A percentile compares a stretch with the other conserved stretches of the same genome.
phyloP scores from a whole-genome alignment of 2,888 invertebrate species.

The Neria commutata region DNA sequence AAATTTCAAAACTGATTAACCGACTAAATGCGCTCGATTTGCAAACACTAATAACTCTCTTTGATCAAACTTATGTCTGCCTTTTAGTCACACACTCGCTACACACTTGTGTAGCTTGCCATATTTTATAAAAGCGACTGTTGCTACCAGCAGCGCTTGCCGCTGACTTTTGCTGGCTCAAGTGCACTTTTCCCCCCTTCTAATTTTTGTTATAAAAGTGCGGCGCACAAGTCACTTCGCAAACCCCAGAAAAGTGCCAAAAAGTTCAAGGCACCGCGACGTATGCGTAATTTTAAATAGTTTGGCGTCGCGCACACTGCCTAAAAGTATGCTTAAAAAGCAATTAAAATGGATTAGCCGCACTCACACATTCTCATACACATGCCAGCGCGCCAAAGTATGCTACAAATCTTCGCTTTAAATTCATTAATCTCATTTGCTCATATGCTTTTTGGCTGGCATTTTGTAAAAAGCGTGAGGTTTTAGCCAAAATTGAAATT shows the following conservation, averaged over 20 bases:
- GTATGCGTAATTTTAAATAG: conserved; percentile 47
- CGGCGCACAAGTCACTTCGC: too few relatives aligned
- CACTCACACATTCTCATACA: conserved; percentile 35
- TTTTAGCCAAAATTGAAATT: background rate
- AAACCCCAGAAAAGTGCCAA: background rate
- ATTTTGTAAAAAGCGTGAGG: conserved; percentile 19
- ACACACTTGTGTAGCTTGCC: too few relatives aligned
- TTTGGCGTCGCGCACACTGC: conserved; percentile 26
- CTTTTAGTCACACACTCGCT: too few relatives aligned
- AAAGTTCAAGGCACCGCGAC: conserved; percentile 11
- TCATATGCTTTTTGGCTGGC: conserved; percentile 37
- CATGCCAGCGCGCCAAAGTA: conserved; percentile 1
- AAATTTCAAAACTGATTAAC: too few relatives aligned
- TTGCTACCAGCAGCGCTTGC: too few relatives aligned
- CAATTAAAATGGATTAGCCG: conserved; percentile 57
- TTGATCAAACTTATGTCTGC: too few relatives aligned
- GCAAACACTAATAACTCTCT: too few relatives aligned
- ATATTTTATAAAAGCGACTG: too few relatives aligned
- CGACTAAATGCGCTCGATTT: too few relatives aligned
- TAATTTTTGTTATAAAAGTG: too few relatives aligned
- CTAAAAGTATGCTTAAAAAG: conserved; percentile 52
- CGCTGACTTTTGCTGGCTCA: too few relatives aligned
- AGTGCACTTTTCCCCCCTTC: too few relatives aligned
- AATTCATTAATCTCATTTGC: conserved; percentile 31
- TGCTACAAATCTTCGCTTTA: conserved; percentile 13